phyloP scores from a whole-genome alignment of 2,888 invertebrate species.

The Zaprionus lineosus region DNA sequence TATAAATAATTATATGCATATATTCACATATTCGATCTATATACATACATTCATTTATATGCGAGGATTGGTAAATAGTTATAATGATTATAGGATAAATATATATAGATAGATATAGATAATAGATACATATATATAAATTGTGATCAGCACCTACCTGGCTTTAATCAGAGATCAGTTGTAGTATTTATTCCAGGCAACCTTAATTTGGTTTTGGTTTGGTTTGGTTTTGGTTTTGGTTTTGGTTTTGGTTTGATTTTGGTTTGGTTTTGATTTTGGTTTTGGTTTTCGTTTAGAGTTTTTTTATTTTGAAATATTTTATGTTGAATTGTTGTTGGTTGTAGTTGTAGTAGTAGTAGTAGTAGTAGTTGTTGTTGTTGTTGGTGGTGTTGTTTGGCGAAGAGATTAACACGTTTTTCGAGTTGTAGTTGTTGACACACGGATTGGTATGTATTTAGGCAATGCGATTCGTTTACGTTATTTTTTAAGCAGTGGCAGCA shows the following conservation, averaged over 20 bases:
- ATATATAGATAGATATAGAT: not conserved
- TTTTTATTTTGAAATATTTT: slow-evolving; percentile 52
- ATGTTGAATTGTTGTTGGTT: slow-evolving; percentile 52
- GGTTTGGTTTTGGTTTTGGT: no score
- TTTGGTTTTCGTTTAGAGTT: slow-evolving; percentile 35
- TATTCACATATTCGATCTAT: no score
- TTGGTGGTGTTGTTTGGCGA: slow-evolving; percentile 70
- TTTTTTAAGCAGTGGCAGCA: slow-evolving; percentile 71
- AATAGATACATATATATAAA: slow-evolving; percentile 5
- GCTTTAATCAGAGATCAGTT: slow-evolving; percentile 82
- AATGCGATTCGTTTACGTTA: slow-evolving; percentile 45
- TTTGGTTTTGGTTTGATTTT: no score
- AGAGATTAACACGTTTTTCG: slow-evolving; percentile 82
- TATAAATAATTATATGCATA: no score
- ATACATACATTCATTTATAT: slow-evolving; percentile 24
- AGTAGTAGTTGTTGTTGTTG: slow-evolving; percentile 52
- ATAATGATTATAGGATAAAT: no score
- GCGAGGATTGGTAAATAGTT: no score
- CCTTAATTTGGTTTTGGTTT: slow-evolving; percentile 80
- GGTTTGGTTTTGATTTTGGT: no score
- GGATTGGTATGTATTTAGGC: slow-evolving; percentile 58
- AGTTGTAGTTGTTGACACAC: slow-evolving; percentile 79
- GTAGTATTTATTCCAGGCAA: slow-evolving; percentile 83
- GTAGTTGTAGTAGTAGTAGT: slow-evolving; percentile 71
- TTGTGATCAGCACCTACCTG: slow-evolving; percentile 73